Evolutionary conservation across 2,888 invertebrate species (phyloP).

Genomic region (Pomacea canaliculata): DNA sequence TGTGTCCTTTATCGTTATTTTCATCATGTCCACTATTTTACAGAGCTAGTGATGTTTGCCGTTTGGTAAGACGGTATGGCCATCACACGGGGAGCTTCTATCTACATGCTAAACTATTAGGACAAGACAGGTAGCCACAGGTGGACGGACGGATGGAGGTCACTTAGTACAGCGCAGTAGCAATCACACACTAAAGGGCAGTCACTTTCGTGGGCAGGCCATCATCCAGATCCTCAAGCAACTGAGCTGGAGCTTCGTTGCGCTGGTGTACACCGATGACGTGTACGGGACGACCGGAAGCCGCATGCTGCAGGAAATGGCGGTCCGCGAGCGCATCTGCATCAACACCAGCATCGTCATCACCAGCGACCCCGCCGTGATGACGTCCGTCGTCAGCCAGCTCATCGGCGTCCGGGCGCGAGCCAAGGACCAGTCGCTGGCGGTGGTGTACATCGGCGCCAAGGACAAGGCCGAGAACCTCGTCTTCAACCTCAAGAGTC

Average conservation of each 20-base stretch:
- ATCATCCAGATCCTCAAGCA: constrained; percentile 43
- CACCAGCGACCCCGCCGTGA: constrained; percentile 3
- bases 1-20: too few relatives aligned
- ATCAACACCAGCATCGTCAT: constrained; percentile 36
- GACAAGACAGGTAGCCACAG: too few relatives aligned
- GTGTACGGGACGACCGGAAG: constrained; percentile 40
- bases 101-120: too few relatives aligned
- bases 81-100: too few relatives aligned
- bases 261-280: constrained; percentile 49
- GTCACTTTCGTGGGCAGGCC: constrained; percentile 37
- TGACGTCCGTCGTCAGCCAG: background rate
- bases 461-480: constrained; percentile 35
- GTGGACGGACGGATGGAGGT: too few relatives aligned
- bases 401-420: constrained; percentile 19
- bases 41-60: too few relatives aligned
- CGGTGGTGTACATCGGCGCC: constrained; percentile 53
- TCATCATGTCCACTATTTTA: too few relatives aligned
- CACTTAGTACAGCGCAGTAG: too few relatives aligned
- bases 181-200: too few relatives aligned
- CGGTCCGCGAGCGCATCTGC: constrained; percentile 46
- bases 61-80: too few relatives aligned
- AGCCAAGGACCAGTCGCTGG: constrained; percentile 33
- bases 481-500: constrained; percentile 28
- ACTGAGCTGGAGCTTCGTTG: constrained; percentile 52
- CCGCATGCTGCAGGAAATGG: constrained; percentile 36